These are phyloP conservation scores for Pseudochirops corinnae DNA, from an alignment of 2,797 vertebrate species.

Conservation along the genomic window DNA sequence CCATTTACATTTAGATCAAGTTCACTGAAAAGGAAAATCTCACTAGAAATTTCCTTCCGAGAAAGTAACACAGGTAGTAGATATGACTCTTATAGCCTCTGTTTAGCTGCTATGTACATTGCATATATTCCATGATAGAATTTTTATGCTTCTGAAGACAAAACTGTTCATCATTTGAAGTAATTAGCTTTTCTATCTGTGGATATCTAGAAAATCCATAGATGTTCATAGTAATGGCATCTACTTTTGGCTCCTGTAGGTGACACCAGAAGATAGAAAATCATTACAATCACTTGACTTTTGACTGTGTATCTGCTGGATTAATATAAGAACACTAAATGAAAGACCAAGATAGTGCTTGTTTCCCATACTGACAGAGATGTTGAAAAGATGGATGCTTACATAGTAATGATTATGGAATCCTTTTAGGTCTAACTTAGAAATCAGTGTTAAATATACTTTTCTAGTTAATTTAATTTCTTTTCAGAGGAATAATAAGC, in stretches of 20 bases:
- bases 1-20: not conserved
- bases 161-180: not conserved
- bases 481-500: not conserved
- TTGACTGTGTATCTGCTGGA: not conserved
- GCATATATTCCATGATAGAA: not conserved
- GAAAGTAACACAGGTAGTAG: not conserved
- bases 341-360: not conserved
- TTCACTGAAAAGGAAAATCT: not conserved
- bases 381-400: not conserved
- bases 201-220: not conserved
- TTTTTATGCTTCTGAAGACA: not conserved
- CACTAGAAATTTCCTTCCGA: not conserved
- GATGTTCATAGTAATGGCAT: not conserved
- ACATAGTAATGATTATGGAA: not conserved
- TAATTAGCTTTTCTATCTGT: not conserved
- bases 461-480: not conserved
- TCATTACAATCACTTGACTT: not conserved
- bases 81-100: not conserved
- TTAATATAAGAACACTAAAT: not conserved
- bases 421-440: not conserved
- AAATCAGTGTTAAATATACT: slow-evolving; percentile 11
- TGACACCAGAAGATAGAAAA: not conserved
- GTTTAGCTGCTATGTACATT: not conserved
- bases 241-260: not conserved
- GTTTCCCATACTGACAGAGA: not conserved